Conservation (phyloP, 2,113 vertebrate genomes). For the Clarias gariepinus region DNA sequence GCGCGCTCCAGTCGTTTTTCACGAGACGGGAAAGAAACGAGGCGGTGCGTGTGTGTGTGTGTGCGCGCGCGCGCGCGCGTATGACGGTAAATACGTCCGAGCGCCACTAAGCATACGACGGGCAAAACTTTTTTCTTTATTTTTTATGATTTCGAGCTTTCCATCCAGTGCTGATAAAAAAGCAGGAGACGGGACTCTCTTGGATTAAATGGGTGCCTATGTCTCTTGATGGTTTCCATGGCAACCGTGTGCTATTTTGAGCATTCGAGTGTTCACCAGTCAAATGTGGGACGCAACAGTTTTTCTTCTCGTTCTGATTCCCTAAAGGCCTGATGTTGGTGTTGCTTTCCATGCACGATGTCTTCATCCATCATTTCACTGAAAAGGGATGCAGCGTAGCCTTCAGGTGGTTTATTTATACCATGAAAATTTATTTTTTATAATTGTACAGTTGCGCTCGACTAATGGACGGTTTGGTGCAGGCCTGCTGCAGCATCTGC, state of each 20-base stretch:
- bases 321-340: not conserved
- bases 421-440: not conserved
- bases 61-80: slow-evolving; percentile 68
- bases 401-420: not conserved
- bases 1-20: slow-evolving; percentile 83
- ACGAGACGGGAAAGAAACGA: slow-evolving; percentile 78
- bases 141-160: not conserved
- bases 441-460: not conserved
- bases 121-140: not conserved
- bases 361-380: not conserved
- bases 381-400: too few species aligned
- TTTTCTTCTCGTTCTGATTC: not conserved
- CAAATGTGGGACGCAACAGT: not conserved
- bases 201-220: not conserved
- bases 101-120: slow-evolving; percentile 66
- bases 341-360: not conserved
- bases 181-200: not conserved
- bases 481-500: not conserved
- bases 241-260: not conserved
- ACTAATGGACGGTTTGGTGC: not conserved
- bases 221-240: not conserved
- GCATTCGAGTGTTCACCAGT: not conserved
- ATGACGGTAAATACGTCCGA: slow-evolving; percentile 60
- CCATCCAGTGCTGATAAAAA: too few species aligned
- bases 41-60: slow-evolving; percentile 75